phyloP scores from a whole-genome alignment of 2,113 vertebrate species.

The Callionymus lyra region DNA sequence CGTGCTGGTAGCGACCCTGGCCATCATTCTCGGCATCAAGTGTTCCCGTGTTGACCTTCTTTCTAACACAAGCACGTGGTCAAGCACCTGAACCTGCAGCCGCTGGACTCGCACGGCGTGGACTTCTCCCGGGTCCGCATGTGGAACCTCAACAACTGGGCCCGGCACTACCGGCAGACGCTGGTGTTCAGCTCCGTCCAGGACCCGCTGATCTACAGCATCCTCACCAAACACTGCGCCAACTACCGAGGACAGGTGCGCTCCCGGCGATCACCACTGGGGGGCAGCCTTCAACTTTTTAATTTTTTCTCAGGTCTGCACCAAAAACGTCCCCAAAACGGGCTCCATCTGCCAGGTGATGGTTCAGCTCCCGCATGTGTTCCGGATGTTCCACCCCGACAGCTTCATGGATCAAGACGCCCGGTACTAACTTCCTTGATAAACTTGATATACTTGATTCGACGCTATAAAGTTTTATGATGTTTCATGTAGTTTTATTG shows the following conservation, averaged over 20 bases:
- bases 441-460: no score
- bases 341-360: conserved; percentile 87
- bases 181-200: conserved; percentile 85
- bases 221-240: conserved; percentile 82
- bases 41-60: no score
- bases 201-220: conserved; percentile 84
- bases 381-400: conserved; percentile 77
- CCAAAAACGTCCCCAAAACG: conserved; percentile 70
- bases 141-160: conserved; percentile 87
- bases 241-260: conserved; percentile 84
- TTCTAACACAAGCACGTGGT: conserved; percentile 74
- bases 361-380: conserved; percentile 91
- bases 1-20: conserved; percentile 77
- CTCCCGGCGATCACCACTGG: background rate
- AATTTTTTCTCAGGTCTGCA: conserved; percentile 60
- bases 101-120: conserved; percentile 84
- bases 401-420: conserved; percentile 67
- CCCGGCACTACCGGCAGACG: conserved; percentile 83
- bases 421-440: conserved; percentile 77
- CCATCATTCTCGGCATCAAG: no score
- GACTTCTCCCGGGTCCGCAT: conserved; percentile 93
- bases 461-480: no score
- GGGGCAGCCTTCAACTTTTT: background rate
- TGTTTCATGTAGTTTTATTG: no score
- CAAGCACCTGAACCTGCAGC: conserved; percentile 86